phyloP scores from a whole-genome alignment of 2,113 vertebrate genomes.

The Syngnathoides biaculeatus region DNA sequence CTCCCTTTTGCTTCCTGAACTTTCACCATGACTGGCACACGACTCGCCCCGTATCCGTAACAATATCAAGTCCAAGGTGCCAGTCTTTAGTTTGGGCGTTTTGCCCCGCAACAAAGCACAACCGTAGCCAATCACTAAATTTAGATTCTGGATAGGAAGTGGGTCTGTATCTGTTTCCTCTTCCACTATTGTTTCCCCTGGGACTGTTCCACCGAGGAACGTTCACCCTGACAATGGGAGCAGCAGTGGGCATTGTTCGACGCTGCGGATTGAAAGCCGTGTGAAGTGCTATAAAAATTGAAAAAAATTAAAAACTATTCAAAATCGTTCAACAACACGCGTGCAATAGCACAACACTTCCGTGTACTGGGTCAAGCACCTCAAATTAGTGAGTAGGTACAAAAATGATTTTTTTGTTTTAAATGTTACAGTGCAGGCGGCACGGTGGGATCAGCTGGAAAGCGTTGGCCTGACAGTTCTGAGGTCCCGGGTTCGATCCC shows the following conservation, averaged over 20 bases:
- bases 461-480: too few species aligned
- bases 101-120: conserved; percentile 22
- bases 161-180: conserved; percentile 63
- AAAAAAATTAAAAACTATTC: too few species aligned
- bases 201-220: conserved; percentile 44
- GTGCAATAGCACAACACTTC: not conserved
- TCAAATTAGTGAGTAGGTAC: too few species aligned
- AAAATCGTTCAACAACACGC: not conserved
- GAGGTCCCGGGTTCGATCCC: too few species aligned
- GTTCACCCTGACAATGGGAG: conserved; percentile 65
- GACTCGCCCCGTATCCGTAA: conserved; percentile 34
- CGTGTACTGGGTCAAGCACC: too few species aligned
- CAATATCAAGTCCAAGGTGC: conserved; percentile 20
- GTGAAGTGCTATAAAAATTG: conserved; percentile 16
- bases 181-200: conserved; percentile 50
- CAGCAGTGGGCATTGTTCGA: conserved; percentile 59
- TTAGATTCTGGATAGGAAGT: conserved; percentile 64
- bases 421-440: too few species aligned
- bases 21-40: conserved; percentile 17
- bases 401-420: too few species aligned
- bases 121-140: conserved; percentile 42
- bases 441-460: too few species aligned
- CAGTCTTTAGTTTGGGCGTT: conserved; percentile 25
- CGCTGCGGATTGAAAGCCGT: not conserved
- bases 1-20: conserved; percentile 18